Percentiles rank a stretch among this genome's conserved stretches.
Conservation (phyloP, 2,888 invertebrate species). For the Ceraclea dissimilis region DNA sequence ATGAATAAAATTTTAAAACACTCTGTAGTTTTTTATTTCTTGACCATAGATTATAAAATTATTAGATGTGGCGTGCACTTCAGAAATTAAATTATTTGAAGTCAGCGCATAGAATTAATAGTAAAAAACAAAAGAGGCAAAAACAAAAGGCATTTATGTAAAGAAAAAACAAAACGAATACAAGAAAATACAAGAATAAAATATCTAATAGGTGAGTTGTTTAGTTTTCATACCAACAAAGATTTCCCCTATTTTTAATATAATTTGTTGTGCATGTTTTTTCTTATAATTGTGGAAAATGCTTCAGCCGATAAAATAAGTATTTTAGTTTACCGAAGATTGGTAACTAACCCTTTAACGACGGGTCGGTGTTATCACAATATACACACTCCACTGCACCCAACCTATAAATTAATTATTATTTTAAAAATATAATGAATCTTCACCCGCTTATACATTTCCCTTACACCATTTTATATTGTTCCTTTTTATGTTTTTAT, state of each 20-base stretch:
- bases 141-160: not conserved
- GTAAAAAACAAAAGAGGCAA: too few relatives aligned
- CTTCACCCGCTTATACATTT: slow-evolving; percentile 3
- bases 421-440: not conserved
- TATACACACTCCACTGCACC: slow-evolving; percentile 20
- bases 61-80: too few relatives aligned
- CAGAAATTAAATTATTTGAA: too few relatives aligned
- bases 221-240: slow-evolving; percentile 18
- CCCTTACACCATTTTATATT: slow-evolving; percentile 7
- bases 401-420: slow-evolving; percentile 2
- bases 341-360: slow-evolving; percentile 27
- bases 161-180: slow-evolving; percentile 4
- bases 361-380: slow-evolving; percentile 19
- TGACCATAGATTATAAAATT: too few relatives aligned
- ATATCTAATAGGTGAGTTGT: too few relatives aligned
- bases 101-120: too few relatives aligned
- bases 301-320: slow-evolving; percentile 19
- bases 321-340: slow-evolving; percentile 22
- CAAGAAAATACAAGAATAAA: too few relatives aligned
- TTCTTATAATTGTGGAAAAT: slow-evolving; percentile 14
- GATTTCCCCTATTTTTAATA: slow-evolving; percentile 15
- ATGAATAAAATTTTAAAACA: too few relatives aligned
- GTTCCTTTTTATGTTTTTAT: not conserved
- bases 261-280: slow-evolving; percentile 22
- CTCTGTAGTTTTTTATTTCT: too few relatives aligned